Conservation (phyloP, 2,113 vertebrate genomes). For the Andinoacara biseriatus region DNA sequence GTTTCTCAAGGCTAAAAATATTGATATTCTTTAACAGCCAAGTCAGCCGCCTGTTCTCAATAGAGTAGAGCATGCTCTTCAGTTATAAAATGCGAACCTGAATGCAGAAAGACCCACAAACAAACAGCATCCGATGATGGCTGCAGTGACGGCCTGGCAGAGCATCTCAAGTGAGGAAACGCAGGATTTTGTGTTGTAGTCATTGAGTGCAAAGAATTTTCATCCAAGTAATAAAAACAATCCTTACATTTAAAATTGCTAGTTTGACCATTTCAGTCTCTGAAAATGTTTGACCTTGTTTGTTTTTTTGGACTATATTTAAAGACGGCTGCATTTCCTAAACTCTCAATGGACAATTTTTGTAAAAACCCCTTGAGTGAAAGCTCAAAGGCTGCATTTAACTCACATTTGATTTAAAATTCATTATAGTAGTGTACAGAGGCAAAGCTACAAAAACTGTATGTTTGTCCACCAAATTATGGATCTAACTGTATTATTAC, state of each 20-base stretch:
- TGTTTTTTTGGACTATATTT: not conserved
- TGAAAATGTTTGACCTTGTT: not conserved
- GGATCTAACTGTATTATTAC: not conserved
- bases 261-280: not conserved
- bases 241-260: not conserved
- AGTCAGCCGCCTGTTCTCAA: too few species aligned
- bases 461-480: rapidly evolving
- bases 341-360: not conserved
- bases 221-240: rapidly evolving
- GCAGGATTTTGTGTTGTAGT: not conserved
- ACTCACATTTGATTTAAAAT: not conserved
- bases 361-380: not conserved
- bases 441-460: too few species aligned
- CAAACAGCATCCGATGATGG: rapidly evolving
- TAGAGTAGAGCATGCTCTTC: too few species aligned
- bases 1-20: too few species aligned
- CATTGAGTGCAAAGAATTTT: not conserved
- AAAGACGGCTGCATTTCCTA: not conserved
- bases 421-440: not conserved
- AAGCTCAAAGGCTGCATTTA: not conserved
- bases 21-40: too few species aligned
- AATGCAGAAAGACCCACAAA: not conserved
- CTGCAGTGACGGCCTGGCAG: rapidly evolving
- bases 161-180: not conserved
- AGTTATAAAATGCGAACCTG: not conserved